Evolutionary conservation across 2,797 vertebrate genomes (phyloP), one percentile per base, ranked within the genome.

Genomic region (Pogoniulus pusillus): DNA sequence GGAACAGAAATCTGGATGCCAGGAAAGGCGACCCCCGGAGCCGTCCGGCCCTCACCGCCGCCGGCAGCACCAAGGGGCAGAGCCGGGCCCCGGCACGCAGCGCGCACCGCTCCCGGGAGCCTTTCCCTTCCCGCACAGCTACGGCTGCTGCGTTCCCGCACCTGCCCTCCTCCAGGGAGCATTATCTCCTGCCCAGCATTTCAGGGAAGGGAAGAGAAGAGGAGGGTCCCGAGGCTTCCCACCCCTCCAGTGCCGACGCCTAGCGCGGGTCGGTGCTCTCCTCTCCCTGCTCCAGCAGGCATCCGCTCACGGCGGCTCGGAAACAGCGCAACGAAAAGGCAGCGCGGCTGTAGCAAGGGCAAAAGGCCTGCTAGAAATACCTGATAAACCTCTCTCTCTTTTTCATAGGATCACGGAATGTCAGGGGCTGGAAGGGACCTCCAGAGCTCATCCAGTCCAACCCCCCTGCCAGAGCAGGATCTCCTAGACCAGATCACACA

Each of bases 1-100:
- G 3, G 26, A 30, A 7, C 1, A 6, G 14, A 34, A 16, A 35
- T 4, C 23, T 5, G 4, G 20, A 18, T 19, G 6, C 4, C 0
- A 0, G 24, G 24, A 14, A n/a, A 27, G 29, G 8, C 2, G 2
- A 9, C 35, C 23, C 3, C 30, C 15, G 4, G 11, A 17, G 16
- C 41, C 7, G 4, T 2, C 18, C 15, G 51, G 35, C 34, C 20
- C 2, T 6, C 27, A 22, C 11, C 2, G 16, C 35, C 51, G 23
- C 47, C 12, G 47, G 16, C 49, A 4, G 15, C 12, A 9, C 3
- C 1, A 6, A 9, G 2, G 5, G 14, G n/a, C 32, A 58, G 57
- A 34, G 22, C 57, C 57, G 22, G 32, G 22, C 9, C 24, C 58
- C 3, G 3, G 12, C 1, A 6, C 13, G 47, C 23, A 13, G 10